phyloP scores from a whole-genome alignment of 2,113 vertebrate species.

The Prochilodus magdalenae region DNA sequence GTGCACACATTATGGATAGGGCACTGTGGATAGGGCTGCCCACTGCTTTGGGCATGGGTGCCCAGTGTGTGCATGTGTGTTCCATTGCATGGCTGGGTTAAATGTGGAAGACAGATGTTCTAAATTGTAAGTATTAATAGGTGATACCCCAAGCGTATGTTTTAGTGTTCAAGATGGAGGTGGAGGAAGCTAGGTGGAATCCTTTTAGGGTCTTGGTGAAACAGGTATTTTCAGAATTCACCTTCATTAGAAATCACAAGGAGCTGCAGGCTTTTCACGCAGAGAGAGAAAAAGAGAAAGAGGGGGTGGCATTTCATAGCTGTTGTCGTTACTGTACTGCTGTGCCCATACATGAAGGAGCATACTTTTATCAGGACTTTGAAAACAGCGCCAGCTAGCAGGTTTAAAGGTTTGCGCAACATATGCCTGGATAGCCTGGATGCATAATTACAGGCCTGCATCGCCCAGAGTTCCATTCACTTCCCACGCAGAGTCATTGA shows the following conservation, averaged over 20 bases:
- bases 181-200: not conserved
- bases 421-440: constrained; percentile 11
- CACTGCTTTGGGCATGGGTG: no score
- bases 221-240: not conserved
- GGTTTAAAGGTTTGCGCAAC: constrained; percentile 27
- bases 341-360: not conserved
- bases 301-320: constrained; percentile 25
- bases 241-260: constrained; percentile 13
- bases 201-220: not conserved
- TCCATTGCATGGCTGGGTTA: no score
- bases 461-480: not conserved
- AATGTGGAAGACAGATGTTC: no score
- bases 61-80: no score
- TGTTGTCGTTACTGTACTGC: constrained; percentile 29
- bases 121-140: no score
- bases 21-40: no score
- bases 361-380: constrained; percentile 24
- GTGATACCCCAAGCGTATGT: not conserved
- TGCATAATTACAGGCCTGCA: constrained; percentile 35
- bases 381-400: constrained; percentile 13
- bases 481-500: constrained; percentile 1
- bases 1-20: no score
- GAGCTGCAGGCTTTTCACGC: not conserved
- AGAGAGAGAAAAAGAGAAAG: no score
- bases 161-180: not conserved